phyloP scores from a whole-genome alignment of 2,113 vertebrate genomes.

The Nematolebias whitei region DNA sequence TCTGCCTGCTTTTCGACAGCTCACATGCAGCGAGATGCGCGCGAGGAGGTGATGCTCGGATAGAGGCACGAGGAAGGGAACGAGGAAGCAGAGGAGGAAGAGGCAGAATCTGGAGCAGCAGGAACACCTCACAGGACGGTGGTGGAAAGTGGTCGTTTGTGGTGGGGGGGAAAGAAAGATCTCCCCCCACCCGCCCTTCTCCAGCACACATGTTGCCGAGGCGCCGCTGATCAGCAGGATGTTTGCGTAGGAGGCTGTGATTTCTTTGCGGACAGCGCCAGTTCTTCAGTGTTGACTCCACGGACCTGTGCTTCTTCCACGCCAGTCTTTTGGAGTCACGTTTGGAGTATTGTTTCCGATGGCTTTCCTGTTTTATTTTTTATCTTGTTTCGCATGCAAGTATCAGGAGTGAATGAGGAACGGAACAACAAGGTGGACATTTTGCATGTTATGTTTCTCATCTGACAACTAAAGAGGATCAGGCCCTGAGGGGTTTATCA shows the following conservation, averaged over 20 bases:
- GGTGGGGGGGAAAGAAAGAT: constrained; percentile 52
- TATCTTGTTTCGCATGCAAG: constrained; percentile 15
- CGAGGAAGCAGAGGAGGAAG: not conserved
- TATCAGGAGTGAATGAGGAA: constrained; percentile 5
- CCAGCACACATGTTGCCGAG: constrained; percentile 51
- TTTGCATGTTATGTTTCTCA: not conserved
- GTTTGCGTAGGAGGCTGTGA: constrained; percentile 72
- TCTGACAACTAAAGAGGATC: constrained; percentile 17
- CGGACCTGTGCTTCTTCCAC: constrained; percentile 28
- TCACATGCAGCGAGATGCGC: constrained; percentile 20
- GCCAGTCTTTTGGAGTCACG: not conserved
- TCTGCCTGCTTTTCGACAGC: constrained; percentile 12
- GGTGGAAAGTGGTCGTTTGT: constrained; percentile 35
- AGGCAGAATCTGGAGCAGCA: constrained; percentile 6
- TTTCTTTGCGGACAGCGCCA: constrained; percentile 45
- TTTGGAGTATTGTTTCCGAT: constrained; percentile 13
- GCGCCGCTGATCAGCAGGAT: constrained; percentile 44
- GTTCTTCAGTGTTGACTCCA: constrained; percentile 56
- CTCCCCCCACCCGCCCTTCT: constrained; percentile 49
- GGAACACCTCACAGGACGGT: constrained; percentile 43
- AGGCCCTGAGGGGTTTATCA: constrained; percentile 14
- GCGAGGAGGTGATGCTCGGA: constrained; percentile 11
- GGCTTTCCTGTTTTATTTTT: not conserved
- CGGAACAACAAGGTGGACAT: not conserved
- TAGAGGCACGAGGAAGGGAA: too few species aligned